A percentile compares a stretch with the other conserved stretches of the same genome.
phyloP scores from a whole-genome alignment of 2,797 vertebrate species.

The Molossus molossus region DNA sequence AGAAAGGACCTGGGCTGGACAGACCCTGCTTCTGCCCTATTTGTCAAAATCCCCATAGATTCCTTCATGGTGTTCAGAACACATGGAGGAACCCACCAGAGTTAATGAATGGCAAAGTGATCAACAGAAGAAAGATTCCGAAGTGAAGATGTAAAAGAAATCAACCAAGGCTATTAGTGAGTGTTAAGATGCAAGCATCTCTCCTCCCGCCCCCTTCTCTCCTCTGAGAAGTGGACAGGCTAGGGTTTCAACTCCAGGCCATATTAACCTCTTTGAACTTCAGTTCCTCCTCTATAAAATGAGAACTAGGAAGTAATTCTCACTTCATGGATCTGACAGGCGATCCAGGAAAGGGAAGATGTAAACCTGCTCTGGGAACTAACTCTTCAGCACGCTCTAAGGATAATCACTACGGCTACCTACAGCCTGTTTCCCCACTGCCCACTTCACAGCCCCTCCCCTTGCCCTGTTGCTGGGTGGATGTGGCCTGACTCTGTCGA shows the following conservation, averaged over 20 bases:
- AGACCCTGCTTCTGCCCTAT: neutral
- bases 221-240: neutral
- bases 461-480: neutral
- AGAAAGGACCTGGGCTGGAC: neutral
- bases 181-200: neutral
- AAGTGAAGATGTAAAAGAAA: slow-evolving; percentile 4
- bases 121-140: neutral
- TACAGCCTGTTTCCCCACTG: neutral
- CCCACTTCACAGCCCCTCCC: neutral
- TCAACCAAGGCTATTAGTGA: neutral
- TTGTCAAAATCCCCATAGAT: neutral
- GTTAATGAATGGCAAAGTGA: neutral
- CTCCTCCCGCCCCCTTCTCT: neutral
- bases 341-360: neutral
- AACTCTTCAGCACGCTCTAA: neutral
- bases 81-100: neutral
- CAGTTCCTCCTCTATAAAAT: neutral
- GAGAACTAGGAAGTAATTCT: neutral
- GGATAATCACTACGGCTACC: neutral
- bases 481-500: neutral
- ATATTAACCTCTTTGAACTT: neutral
- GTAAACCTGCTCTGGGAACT: neutral
- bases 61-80: neutral
- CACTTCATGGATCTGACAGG: neutral
- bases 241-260: neutral